These are phyloP conservation scores for Amphiprion clarkii DNA, from an alignment of 2,797 vertebrate genomes.

Conservation along the genomic window DNA sequence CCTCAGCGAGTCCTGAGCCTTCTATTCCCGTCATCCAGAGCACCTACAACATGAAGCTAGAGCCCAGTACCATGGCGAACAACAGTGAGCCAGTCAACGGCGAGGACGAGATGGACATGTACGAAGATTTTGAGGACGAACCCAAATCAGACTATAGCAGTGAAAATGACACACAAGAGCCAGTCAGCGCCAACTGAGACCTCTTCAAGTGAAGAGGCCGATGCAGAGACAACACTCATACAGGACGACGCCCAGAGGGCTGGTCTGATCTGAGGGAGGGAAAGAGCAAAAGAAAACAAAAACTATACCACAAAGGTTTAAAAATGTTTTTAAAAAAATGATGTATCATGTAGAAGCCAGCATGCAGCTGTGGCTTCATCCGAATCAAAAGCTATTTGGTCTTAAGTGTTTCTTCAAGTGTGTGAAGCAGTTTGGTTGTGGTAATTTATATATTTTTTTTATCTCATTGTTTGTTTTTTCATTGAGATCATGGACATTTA, in stretches of 20 bases:
- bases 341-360: conserved; percentile 93
- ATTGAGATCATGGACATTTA: conserved; percentile 92
- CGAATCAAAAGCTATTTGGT: conserved; percentile 97
- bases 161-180: conserved; percentile 97
- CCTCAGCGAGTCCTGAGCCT: conserved; percentile 97
- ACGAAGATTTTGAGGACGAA: conserved; percentile 98
- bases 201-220: conserved; percentile 60
- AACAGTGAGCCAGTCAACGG: conserved; percentile 92
- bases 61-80: conserved; percentile 88
- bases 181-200: conserved; percentile 96
- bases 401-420: conserved; percentile 97
- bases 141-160: conserved; percentile 99
- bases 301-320: conserved; percentile 73
- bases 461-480: conserved; percentile 85
- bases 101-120: conserved; percentile 98
- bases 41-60: conserved; percentile 97
- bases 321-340: conserved; percentile 58
- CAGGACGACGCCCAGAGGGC: conserved; percentile 63
- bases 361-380: conserved; percentile 96
- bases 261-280: conserved; percentile 69
- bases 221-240: conserved; percentile 60
- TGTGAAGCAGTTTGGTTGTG: conserved; percentile 97
- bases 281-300: conserved; percentile 68
- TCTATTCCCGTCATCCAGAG: conserved; percentile 98
- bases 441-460: conserved; percentile 86